Base-by-base conservation (phyloP, 2,797 vertebrate genomes). In the Sternotherus odoratus region DNA sequence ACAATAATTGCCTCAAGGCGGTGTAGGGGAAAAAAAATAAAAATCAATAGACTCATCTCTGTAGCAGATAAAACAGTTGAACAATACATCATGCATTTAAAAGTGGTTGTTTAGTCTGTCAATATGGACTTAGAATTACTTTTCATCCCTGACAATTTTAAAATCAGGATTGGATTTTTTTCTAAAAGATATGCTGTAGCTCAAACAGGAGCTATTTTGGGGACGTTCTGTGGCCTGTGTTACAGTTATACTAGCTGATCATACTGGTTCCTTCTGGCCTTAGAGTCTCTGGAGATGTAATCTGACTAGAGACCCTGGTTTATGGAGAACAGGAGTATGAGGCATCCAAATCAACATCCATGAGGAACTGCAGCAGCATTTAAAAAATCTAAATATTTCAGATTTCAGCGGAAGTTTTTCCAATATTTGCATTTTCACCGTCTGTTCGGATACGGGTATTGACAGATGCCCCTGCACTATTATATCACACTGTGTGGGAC, bases 31-130 rank as follows among this genome's bases (percentile, higher is more conserved):
- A 36, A 77, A 95, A 95, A 93, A 92, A n/a, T n/a, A 97, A 97
- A 43, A 95, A 97, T 97, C 98, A 94, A 97, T 97, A 94, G 26
- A 89, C 79, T 90, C 72, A 96, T 91, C 80, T 96, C 92, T 92
- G 85, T 95, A 92, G 90, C 82, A 92, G 66, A 88, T 85, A 94
- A 82, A 92, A 91, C 17, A 94, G 94, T 92, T 85, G 94, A 97
- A 91, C 57, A 84, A 95, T 91, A 90, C 82, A 90, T 97, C 90
- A 88, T 90, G 10, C 83, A 92, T 93, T 97, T 94, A 82, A 74
- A 87, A 95, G 94, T 91, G 82, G 63, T 89, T 93, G 33, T 75
- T 96, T 95, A 96, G 94, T 91, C 82, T 96, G 95, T 92, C 92
- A 97, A 86, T 54, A 53, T 15, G 26, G 48, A 95, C 88, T 95